Evolutionary conservation across 2,113 vertebrate genomes (phyloP).

Genomic region (rabbit (Oryctolagus cuniculus)): mOryCun1.1 NC_091451.1:21772501-21773000

Average conservation of each 20-base stretch:
- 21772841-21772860: no score
- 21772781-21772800: no score
- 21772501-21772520: background rate
- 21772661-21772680: background rate
- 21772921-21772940: no score
- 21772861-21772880: no score
- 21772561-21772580: constrained; percentile 34
- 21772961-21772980: no score
- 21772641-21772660: background rate
- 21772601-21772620: background rate
- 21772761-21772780: background rate
- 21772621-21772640: background rate
- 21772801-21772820: no score
- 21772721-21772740: background rate
- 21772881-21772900: no score
- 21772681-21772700: background rate
- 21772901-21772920: no score
- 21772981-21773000: background rate
- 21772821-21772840: no score
- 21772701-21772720: background rate
- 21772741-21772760: constrained; percentile 36
- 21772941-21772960: no score
- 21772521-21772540: constrained; percentile 25
- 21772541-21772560: constrained; percentile 53
- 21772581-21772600: background rate